A percentile compares a stretch with the other conserved stretches of the same genome.
Conservation (phyloP, 2,113 vertebrate species). For the Rhabdomys dilectus region DNA sequence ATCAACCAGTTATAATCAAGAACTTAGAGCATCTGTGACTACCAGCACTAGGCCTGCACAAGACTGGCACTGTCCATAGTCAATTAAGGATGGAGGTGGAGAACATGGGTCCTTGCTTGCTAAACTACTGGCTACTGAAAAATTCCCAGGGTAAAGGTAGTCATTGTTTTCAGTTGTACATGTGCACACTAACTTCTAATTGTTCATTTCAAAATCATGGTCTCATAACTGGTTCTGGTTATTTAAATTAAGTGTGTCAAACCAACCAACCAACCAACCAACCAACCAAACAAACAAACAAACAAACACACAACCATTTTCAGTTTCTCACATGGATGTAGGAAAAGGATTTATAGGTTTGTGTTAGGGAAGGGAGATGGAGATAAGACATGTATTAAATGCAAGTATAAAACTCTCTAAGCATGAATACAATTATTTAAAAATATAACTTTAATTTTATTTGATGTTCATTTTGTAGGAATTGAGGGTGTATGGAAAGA, state of each 20-base stretch:
- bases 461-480: slow-evolving; percentile 19
- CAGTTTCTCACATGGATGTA: neutral
- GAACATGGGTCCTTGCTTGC: no score
- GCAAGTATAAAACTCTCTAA: no score
- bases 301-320: neutral
- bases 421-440: neutral
- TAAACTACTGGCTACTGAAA: neutral
- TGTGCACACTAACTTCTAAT: neutral
- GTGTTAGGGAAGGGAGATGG: neutral
- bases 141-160: neutral
- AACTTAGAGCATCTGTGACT: neutral
- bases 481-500: neutral
- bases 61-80: neutral
- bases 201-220: neutral
- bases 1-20: neutral
- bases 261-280: no score
- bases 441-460: neutral
- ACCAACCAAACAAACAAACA: no score
- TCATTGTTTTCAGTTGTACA: neutral
- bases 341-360: neutral
- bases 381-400: no score
- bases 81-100: neutral
- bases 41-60: no score
- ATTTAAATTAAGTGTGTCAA: neutral
- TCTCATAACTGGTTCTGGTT: no score